Base-by-base conservation (phyloP, 1,140 invertebrate species). In the Heliconius congener region DNA sequence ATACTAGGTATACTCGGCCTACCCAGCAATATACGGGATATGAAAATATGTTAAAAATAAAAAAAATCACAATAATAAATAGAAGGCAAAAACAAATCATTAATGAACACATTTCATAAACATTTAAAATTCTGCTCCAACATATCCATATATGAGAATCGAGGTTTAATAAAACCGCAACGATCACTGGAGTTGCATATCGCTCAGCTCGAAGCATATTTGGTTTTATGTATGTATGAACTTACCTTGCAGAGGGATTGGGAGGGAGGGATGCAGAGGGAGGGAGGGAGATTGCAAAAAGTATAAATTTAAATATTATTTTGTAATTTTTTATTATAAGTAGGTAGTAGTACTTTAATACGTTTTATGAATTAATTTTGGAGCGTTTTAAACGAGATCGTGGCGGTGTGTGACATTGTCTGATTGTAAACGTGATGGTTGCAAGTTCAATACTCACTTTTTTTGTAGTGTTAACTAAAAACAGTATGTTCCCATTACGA, bases 241-340 rank as follows among this genome's bases (percentile, higher is more conserved):
- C 60, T 6, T 66, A 27, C 23, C 0, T 27, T 66, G 27, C 11
- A 66, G 13, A 66, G 60, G 60, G 3, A 66, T 30, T 66, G 23
- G 16, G n/a, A n/a, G n/a, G n/a, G n/a, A n/a, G n/a, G n/a, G n/a
- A n/a, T n/a, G n/a, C n/a, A n/a, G n/a, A n/a, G n/a, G n/a, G n/a
- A n/a, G n/a, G n/a, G n/a, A n/a, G n/a, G n/a, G n/a, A n/a, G n/a
- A n/a, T n/a, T n/a, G n/a, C n/a, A n/a, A 66, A 60, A 13, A 66
- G 60, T 66, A 66, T 66, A 66, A 16, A 66, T 66, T 66, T 66
- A 66, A 66, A 66, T 66, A 66, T 66, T 27, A 23, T 66, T 66
- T 66, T 16, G 3, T 16, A 13, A 4, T 66, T 66, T 66, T 30
- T 19, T 27, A 23, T 60, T 60, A 23, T 3, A 60, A 60, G n/a